phyloP scores from a whole-genome alignment of 2,113 vertebrate species.

The Erinaceus europaeus region DNA sequence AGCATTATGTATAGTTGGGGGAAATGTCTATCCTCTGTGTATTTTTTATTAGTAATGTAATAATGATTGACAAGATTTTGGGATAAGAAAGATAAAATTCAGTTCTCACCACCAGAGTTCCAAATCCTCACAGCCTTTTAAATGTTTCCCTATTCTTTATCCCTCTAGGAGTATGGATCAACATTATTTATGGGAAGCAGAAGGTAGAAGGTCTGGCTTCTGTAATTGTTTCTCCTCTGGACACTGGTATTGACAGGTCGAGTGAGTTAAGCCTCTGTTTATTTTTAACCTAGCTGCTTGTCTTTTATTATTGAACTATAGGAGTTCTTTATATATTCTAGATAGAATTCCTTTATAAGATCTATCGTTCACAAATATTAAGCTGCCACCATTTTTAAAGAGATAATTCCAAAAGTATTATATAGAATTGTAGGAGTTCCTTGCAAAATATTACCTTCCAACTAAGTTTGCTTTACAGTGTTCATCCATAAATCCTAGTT shows the following conservation, averaged over 20 bases:
- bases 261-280: neutral
- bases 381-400: neutral
- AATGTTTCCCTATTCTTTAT: no score
- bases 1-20: neutral
- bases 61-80: no score
- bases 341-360: neutral
- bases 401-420: no score
- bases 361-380: neutral
- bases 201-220: no score
- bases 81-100: no score
- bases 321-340: neutral
- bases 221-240: no score
- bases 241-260: no score
- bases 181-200: no score
- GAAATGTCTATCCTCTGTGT: neutral
- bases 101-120: no score
- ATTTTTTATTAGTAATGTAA: no score
- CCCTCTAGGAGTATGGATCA: no score
- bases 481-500: neutral
- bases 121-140: no score
- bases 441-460: constrained; percentile 12
- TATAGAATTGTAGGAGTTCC: neutral
- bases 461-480: neutral
- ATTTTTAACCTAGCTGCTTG: neutral
- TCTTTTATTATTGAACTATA: neutral